Evolutionary conservation across 2,888 invertebrate species (phyloP).

Genomic region (Colostygia pectinataria): DNA sequence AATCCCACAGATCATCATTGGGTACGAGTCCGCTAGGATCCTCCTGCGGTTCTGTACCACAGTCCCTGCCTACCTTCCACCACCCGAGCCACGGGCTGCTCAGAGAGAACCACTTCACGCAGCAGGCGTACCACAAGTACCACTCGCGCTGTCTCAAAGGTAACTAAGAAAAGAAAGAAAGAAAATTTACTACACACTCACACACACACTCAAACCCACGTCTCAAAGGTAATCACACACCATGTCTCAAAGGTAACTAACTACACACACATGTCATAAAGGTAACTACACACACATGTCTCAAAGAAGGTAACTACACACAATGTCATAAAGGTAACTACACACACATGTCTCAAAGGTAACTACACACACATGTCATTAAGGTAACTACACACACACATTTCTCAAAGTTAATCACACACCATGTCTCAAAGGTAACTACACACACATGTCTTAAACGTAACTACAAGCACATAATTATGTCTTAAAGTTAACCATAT

Average conservation of each 20-base stretch:
- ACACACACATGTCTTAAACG: too few relatives aligned
- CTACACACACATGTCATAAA: too few relatives aligned
- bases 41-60: constrained; percentile 90
- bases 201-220: too few relatives aligned
- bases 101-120: constrained; percentile 98
- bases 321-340: too few relatives aligned
- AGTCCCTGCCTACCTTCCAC: constrained; percentile 94
- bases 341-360: background rate
- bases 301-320: too few relatives aligned
- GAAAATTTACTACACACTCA: too few relatives aligned
- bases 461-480: too few relatives aligned
- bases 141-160: constrained; percentile 96
- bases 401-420: background rate
- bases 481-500: too few relatives aligned
- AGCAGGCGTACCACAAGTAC: constrained; percentile 98
- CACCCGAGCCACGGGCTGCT: constrained; percentile 98
- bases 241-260: background rate
- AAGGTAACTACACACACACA: too few relatives aligned
- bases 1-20: constrained; percentile 87
- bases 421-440: background rate
- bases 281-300: too few relatives aligned
- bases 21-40: constrained; percentile 87
- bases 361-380: too few relatives aligned
- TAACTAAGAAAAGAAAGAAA: constrained; percentile 54
- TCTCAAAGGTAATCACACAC: background rate